Base-by-base conservation (phyloP, 2,113 vertebrate species). In the Meleagris gallopavo region DNA sequence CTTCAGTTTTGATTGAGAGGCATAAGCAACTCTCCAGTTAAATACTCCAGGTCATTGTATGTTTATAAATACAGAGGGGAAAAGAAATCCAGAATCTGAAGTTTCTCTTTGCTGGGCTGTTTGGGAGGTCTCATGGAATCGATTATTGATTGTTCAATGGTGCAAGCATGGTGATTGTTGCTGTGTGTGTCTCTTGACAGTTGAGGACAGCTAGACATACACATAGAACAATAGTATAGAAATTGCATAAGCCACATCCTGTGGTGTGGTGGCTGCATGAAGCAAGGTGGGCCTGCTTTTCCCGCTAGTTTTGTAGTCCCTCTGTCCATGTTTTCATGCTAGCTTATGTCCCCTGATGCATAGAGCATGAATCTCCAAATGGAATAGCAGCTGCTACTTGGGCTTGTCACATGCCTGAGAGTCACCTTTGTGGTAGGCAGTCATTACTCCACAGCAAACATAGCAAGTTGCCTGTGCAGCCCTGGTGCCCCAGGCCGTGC, bases 101-200 rank as follows among this genome's bases (percentile, higher is more conserved):
- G n/a, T 40, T 88, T 83, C 38, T 72, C 27, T 90, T 74, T 62
- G 15, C 6, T 52, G 29, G 21, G 30, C 58, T 16, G 19, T 88
- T 80, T 58, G 12, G 36, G 30, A 24, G 9, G 41, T 77, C 52
- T 29, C 0, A 0, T 86, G 72, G 20, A 73, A 66, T 4, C 0
- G 0, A 1, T 62, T 32, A 45, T 36, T 50, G 66, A n/a, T 5
- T 46, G 16, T 30, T 80, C 45, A 73, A 43, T 30, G 40, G 27
- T 8, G 6, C 0, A 0, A 57, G 30, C 1, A 1, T 43, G 7
- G 5, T 20, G 9, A 18, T 70, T 88, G 85, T 80, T 95, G 24
- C 50, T 0, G 0, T 71, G 32, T 77, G 9, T 32, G 10, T 30
- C 10, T 70, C 60, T 69, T 72, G 78, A 10, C 24, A 73, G 30